Evolutionary conservation across 2,797 vertebrate species (phyloP).

Genomic region (Zenarchopterus dispar): DNA sequence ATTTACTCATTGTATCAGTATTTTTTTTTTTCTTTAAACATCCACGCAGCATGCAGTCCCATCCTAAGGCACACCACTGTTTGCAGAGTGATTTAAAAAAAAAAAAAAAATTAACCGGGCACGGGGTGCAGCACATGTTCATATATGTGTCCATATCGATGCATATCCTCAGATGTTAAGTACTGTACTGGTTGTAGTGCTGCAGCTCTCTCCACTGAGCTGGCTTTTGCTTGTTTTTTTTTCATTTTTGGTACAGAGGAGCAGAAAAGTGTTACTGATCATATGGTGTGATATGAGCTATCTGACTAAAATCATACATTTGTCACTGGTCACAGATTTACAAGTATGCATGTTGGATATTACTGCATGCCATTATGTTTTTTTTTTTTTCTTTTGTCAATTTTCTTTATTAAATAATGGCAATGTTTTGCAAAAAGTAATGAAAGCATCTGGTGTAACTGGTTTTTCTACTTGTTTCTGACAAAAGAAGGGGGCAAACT

Average conservation of each 20-base stretch:
- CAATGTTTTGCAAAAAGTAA: slow-evolving; percentile 48
- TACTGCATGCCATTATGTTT: slow-evolving; percentile 70
- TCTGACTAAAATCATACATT: slow-evolving; percentile 43
- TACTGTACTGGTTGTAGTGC: slow-evolving; percentile 72
- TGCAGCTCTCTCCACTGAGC: slow-evolving; percentile 60
- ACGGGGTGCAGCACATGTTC: slow-evolving; percentile 30
- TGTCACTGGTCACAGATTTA: slow-evolving; percentile 54
- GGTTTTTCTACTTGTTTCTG: slow-evolving; percentile 1
- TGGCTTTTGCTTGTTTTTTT: slow-evolving; percentile 68
- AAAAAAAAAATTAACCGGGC: slow-evolving; percentile 47
- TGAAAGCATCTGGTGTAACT: slow-evolving; percentile 2
- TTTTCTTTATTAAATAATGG: slow-evolving; percentile 76
- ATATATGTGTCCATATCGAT: slow-evolving; percentile 44
- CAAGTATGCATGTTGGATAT: slow-evolving; percentile 68
- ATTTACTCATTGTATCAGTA: slow-evolving; percentile 78
- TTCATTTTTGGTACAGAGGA: slow-evolving; percentile 53
- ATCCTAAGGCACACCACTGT: slow-evolving; percentile 52
- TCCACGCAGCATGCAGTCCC: slow-evolving; percentile 55
- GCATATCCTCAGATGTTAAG: slow-evolving; percentile 62
- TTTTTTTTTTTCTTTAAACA: slow-evolving; percentile 71
- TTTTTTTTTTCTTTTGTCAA: slow-evolving; percentile 34
- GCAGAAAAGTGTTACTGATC: slow-evolving; percentile 58
- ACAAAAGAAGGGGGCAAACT: not conserved
- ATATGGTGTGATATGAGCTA: slow-evolving; percentile 54
- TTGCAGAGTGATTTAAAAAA: slow-evolving; percentile 54